phyloP scores from a whole-genome alignment of 2,797 vertebrate genomes.

The Amphiprion clarkii region DNA sequence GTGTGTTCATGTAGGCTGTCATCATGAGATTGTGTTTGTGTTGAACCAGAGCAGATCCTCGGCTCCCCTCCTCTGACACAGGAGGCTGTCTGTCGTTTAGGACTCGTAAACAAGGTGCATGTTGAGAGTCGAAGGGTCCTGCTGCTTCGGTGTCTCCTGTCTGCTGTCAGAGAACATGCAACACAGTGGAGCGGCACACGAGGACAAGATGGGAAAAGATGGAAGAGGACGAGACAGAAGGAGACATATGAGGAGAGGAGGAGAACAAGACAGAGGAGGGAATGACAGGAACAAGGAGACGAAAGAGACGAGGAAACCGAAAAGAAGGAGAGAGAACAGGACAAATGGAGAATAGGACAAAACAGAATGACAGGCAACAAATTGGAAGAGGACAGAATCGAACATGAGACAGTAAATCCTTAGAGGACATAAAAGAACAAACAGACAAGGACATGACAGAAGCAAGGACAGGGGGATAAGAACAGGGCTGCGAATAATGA shows the following conservation, averaged over 20 bases:
- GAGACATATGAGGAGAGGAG: constrained; percentile 25
- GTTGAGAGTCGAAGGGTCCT: constrained; percentile 70
- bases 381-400: not conserved
- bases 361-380: not conserved
- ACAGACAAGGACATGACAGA: not conserved
- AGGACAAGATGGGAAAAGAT: constrained; percentile 42
- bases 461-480: not conserved
- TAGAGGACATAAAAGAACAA: not conserved
- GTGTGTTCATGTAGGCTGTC: constrained; percentile 44
- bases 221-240: constrained; percentile 42
- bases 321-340: not conserved
- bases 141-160: constrained; percentile 75
- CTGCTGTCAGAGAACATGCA: constrained; percentile 69
- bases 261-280: not conserved
- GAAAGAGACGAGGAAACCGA: not conserved
- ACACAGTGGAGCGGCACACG: constrained; percentile 10
- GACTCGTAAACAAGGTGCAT: constrained; percentile 72
- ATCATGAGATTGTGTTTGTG: constrained; percentile 35
- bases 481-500: not conserved
- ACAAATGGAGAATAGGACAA: not conserved
- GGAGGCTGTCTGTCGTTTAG: constrained; percentile 69
- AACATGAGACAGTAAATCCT: not conserved
- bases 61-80: constrained; percentile 51
- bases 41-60: constrained; percentile 46
- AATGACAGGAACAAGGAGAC: not conserved